phyloP scores from a whole-genome alignment of 2,888 invertebrate genomes.

The Kuschelorhynchus macadamiae region DNA sequence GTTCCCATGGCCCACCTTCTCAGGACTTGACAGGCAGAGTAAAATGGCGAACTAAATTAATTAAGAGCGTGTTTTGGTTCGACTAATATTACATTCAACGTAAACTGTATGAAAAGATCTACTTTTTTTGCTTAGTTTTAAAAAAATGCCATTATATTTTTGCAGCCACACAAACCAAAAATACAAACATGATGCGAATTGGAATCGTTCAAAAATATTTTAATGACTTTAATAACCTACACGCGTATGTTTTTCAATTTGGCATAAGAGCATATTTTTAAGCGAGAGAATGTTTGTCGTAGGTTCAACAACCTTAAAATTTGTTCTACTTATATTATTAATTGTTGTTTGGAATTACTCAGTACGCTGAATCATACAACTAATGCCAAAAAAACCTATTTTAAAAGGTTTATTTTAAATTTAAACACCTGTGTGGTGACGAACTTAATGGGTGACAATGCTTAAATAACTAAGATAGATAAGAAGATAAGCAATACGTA shows the following conservation, averaged over 20 bases:
- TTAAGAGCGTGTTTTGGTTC: no score
- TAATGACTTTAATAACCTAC: slow-evolving; percentile 11
- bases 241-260: slow-evolving; percentile 32
- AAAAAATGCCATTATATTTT: no score
- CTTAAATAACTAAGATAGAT: no score
- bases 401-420: slow-evolving; percentile 15
- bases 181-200: not conserved
- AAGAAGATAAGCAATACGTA: no score
- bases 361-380: slow-evolving; percentile 12
- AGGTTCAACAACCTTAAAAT: slow-evolving; percentile 32
- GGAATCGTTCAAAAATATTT: not conserved
- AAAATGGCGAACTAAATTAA: no score
- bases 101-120: no score
- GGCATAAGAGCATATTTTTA: slow-evolving; percentile 35
- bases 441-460: not conserved
- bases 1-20: no score
- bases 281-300: slow-evolving; percentile 24
- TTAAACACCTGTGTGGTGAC: slow-evolving; percentile 26
- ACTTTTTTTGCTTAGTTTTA: no score
- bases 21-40: no score
- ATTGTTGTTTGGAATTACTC: slow-evolving; percentile 27
- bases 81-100: no score
- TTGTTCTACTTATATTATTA: slow-evolving; percentile 38
- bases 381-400: slow-evolving; percentile 25
- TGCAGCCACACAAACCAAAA: no score